A percentile compares a stretch with the other conserved stretches of the same genome.
Conservation (phyloP, 2,797 vertebrate genomes). For the Rhodeus uyekii region DNA sequence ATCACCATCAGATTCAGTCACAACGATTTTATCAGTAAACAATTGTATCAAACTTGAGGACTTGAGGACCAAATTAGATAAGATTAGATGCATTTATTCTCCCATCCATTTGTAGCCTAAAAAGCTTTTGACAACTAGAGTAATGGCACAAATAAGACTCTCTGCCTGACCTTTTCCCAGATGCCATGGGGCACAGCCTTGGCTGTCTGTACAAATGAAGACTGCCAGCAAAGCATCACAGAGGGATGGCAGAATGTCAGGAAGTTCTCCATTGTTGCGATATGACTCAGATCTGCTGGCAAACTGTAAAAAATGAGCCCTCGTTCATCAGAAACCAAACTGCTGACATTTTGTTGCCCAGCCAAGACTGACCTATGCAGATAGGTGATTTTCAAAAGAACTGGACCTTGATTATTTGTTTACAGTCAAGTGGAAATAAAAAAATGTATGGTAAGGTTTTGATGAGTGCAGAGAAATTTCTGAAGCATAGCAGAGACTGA, state of each 20-base stretch:
- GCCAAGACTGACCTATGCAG: constrained; percentile 43
- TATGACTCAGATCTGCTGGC: constrained; percentile 33
- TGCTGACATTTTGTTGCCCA: background rate
- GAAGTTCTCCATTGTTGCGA: background rate
- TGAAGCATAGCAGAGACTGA: constrained; percentile 11
- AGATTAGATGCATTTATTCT: constrained; percentile 19
- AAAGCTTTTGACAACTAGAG: constrained; percentile 31
- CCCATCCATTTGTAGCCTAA: constrained; percentile 26
- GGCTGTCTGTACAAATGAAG: constrained; percentile 24
- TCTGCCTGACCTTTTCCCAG: constrained; percentile 6
- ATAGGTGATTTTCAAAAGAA: constrained; percentile 30
- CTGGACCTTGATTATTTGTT: constrained; percentile 4
- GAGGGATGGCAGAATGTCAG: constrained; percentile 9
- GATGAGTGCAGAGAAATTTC: background rate
- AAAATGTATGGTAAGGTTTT: constrained; percentile 11
- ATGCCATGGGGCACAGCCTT: background rate
- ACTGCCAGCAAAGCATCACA: constrained; percentile 1
- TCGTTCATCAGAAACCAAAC: constrained; percentile 49
- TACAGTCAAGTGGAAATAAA: background rate
- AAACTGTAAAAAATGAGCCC: constrained; percentile 49
- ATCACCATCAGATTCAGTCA: constrained; percentile 8
- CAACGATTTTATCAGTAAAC: constrained; percentile 2
- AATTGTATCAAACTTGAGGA: constrained; percentile 2
- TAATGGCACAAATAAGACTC: constrained; percentile 13
- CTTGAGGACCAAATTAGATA: constrained; percentile 28